These are phyloP conservation scores for Eristalis arbustorum DNA, from an alignment of 2,888 invertebrate species.

Conservation along the genomic window DNA sequence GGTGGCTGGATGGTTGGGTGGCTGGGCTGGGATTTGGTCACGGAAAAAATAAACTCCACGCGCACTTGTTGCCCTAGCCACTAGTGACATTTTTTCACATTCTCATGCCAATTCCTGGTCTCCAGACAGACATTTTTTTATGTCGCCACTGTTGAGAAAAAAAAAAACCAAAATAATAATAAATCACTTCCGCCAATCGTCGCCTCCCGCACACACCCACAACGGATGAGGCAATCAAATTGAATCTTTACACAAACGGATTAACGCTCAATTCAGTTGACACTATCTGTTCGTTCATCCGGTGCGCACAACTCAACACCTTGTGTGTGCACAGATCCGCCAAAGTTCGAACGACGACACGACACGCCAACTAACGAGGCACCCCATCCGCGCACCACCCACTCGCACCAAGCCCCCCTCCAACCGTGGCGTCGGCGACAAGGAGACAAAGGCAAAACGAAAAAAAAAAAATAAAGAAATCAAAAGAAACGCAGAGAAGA, in stretches of 20 bases:
- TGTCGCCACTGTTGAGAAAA: too few relatives aligned
- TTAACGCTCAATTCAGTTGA: slow-evolving; percentile 2
- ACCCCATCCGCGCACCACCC: too few relatives aligned
- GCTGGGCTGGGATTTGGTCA: too few relatives aligned
- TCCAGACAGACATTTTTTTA: too few relatives aligned
- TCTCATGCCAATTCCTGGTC: too few relatives aligned
- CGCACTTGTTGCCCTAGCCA: too few relatives aligned
- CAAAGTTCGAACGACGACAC: not conserved
- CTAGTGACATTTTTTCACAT: too few relatives aligned
- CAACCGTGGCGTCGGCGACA: not conserved
- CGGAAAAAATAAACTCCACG: too few relatives aligned
- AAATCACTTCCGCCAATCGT: not conserved
- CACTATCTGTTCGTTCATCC: not conserved
- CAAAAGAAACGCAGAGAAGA: not conserved
- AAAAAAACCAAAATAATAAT: not conserved
- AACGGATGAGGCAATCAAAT: not conserved
- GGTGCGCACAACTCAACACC: not conserved
- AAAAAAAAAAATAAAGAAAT: not conserved
- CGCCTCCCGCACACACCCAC: not conserved
- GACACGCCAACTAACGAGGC: not conserved
- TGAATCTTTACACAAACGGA: slow-evolving; percentile 3
- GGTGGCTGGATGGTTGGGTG: too few relatives aligned
- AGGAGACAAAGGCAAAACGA: not conserved
- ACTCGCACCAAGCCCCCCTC: too few relatives aligned
- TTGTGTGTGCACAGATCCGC: not conserved